These are phyloP conservation scores for Ectropis crepuscularia DNA, from an alignment of 2,888 invertebrate genomes.

Conservation along the genomic window DNA sequence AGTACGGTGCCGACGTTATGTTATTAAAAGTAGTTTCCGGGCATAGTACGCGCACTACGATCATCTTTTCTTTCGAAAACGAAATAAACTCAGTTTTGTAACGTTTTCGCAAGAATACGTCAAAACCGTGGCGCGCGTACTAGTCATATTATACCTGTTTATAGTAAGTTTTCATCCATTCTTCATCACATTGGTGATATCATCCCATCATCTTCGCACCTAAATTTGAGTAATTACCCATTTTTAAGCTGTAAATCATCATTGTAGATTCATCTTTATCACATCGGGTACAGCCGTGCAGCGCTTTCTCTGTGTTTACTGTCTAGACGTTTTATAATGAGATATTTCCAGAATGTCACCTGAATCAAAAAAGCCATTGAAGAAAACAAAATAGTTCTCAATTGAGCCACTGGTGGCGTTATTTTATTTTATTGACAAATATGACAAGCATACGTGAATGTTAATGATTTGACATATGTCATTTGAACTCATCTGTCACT, in stretches of 20 bases:
- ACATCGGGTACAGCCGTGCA: not conserved
- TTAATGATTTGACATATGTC: too few relatives aligned
- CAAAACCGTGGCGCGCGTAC: not conserved
- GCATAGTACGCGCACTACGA: not conserved
- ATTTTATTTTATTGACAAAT: too few relatives aligned
- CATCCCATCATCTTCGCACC: conserved; percentile 2
- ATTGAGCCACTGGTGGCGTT: too few relatives aligned
- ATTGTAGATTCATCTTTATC: conserved; percentile 6
- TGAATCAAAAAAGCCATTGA: too few relatives aligned
- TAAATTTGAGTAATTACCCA: not conserved
- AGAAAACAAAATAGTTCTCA: too few relatives aligned
- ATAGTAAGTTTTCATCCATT: conserved; percentile 1
- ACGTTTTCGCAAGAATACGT: too few relatives aligned
- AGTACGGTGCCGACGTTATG: too few relatives aligned
- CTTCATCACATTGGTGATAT: conserved; percentile 6
- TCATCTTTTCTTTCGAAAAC: not conserved
- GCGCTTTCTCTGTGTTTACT: not conserved
- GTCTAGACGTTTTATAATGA: too few relatives aligned
- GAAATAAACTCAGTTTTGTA: not conserved
- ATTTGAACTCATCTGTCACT: too few relatives aligned
- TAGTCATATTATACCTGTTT: not conserved
- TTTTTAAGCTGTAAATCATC: conserved; percentile 10
- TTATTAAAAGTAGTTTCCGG: too few relatives aligned
- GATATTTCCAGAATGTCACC: too few relatives aligned
- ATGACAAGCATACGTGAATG: too few relatives aligned